phyloP scores from a whole-genome alignment of 1,140 invertebrate species.

The Microplitis mediator region DNA sequence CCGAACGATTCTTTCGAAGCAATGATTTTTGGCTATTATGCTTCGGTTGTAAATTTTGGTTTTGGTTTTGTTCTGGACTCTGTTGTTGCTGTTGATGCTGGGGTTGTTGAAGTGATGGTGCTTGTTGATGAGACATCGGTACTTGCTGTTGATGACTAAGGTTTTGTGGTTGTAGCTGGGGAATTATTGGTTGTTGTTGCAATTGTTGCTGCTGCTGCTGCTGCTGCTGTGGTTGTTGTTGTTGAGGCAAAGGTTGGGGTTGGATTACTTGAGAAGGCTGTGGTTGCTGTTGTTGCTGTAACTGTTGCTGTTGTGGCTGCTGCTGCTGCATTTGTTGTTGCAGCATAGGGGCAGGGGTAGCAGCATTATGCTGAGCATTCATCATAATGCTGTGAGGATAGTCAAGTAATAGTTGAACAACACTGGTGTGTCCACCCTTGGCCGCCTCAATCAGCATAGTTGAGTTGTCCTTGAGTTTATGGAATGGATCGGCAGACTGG shows the following conservation, averaged over 20 bases:
- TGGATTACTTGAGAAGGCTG: slow-evolving; percentile 44
- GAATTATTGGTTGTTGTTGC: slow-evolving; percentile 43
- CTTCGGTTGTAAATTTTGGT: slow-evolving; percentile 53
- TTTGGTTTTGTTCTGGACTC: slow-evolving; percentile 50
- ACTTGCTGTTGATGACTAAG: slow-evolving; percentile 27
- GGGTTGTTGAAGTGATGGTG: slow-evolving; percentile 36
- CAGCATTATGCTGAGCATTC: slow-evolving; percentile 56
- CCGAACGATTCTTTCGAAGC: slow-evolving; percentile 64
- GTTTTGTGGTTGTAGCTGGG: slow-evolving; percentile 14
- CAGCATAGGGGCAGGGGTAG: slow-evolving; percentile 49
- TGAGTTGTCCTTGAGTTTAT: slow-evolving; percentile 97
- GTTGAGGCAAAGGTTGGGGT: slow-evolving; percentile 43
- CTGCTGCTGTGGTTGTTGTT: slow-evolving; percentile 44
- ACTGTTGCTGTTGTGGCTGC: slow-evolving; percentile 52
- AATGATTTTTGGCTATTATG: slow-evolving; percentile 62
- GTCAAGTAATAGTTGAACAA: slow-evolving; percentile 93
- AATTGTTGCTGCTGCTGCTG: slow-evolving; percentile 50
- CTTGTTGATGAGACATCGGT: slow-evolving; percentile 37
- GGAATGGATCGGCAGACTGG: slow-evolving; percentile 91
- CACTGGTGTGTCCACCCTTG: slow-evolving; percentile 94
- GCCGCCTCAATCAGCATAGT: slow-evolving; percentile 98
- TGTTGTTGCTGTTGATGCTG: slow-evolving; percentile 55
- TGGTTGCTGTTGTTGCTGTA: slow-evolving; percentile 38
- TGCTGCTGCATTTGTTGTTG: slow-evolving; percentile 57
- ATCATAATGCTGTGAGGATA: slow-evolving; percentile 86